A percentile compares a stretch with the other conserved stretches of the same genome.
phyloP scores from a whole-genome alignment of 2,113 vertebrate species.

The Ceyx melanurus region DNA sequence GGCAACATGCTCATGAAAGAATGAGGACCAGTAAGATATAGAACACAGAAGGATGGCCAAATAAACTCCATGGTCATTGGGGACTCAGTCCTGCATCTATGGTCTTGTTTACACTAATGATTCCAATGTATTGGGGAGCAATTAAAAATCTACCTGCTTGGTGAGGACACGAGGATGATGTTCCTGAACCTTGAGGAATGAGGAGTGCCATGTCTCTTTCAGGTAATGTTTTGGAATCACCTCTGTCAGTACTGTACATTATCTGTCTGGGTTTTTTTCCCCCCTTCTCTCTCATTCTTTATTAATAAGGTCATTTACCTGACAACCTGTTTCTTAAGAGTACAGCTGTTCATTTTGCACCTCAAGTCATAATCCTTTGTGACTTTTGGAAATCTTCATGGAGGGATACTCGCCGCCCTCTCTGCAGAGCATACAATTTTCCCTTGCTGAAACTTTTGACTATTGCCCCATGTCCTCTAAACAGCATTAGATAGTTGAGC shows the following conservation, averaged over 20 bases:
- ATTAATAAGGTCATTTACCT: neutral
- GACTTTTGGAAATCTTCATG: neutral
- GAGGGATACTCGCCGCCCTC: neutral
- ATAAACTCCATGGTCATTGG: neutral
- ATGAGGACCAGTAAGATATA: neutral
- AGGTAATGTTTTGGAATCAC: neutral
- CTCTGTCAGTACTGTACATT: neutral
- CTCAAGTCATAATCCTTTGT: conserved; percentile 19
- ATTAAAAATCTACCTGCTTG: neutral
- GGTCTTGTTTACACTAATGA: neutral
- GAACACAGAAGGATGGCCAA: neutral
- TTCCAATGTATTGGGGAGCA: neutral
- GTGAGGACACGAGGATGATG: neutral
- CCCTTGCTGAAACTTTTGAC: neutral
- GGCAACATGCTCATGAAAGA: neutral
- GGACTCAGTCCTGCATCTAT: neutral
- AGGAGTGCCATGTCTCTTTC: neutral
- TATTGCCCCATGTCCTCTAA: neutral
- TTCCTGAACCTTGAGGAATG: neutral
- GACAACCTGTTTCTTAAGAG: conserved; percentile 6
- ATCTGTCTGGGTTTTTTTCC: neutral
- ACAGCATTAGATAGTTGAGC: neutral
- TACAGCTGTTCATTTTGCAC: neutral
- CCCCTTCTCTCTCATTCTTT: neutral
- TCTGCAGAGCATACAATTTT: neutral